Percentiles rank a stretch among this genome's conserved stretches.
Evolutionary conservation across 2,888 invertebrate species (phyloP).

Genomic region (Agonum fuliginosum): DNA sequence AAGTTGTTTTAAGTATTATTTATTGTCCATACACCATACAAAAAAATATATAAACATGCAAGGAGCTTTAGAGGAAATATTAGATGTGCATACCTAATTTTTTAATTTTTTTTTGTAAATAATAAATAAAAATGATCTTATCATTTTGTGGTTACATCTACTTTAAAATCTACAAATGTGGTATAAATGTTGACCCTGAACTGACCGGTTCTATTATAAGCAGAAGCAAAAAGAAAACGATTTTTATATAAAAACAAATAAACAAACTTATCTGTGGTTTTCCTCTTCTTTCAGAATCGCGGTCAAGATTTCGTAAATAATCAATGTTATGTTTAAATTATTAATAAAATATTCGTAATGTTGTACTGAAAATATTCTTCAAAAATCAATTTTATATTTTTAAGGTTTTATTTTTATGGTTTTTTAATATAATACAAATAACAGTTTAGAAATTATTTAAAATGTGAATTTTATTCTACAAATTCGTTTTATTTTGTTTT

Average conservation of each 20-base stretch:
- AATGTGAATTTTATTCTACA: no score
- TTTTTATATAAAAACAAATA: not conserved
- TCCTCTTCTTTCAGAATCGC: slow-evolving; percentile 4
- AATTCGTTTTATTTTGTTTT: no score
- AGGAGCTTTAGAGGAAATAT: no score
- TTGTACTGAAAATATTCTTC: no score
- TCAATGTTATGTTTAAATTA: not conserved
- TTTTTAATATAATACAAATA: no score
- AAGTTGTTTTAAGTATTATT: no score
- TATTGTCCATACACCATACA: no score
- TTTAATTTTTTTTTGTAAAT: not conserved
- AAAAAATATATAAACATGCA: no score
- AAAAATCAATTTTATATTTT: no score
- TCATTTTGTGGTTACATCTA: slow-evolving; percentile 9
- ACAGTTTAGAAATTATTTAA: no score
- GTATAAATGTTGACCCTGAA: slow-evolving; percentile 20
- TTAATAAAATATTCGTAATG: no score
- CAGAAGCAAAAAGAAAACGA: slow-evolving; percentile 7
- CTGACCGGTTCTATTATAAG: slow-evolving; percentile 4
- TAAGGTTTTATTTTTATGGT: no score
- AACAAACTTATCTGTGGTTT: slow-evolving; percentile 25
- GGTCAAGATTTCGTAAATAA: slow-evolving; percentile 1
- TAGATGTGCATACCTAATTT: not conserved
- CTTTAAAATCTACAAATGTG: slow-evolving; percentile 1
- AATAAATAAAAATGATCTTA: slow-evolving; percentile 11